These are phyloP conservation scores for Melangyna quadrimaculata DNA, from an alignment of 2,888 invertebrate genomes.

Conservation along the genomic window DNA sequence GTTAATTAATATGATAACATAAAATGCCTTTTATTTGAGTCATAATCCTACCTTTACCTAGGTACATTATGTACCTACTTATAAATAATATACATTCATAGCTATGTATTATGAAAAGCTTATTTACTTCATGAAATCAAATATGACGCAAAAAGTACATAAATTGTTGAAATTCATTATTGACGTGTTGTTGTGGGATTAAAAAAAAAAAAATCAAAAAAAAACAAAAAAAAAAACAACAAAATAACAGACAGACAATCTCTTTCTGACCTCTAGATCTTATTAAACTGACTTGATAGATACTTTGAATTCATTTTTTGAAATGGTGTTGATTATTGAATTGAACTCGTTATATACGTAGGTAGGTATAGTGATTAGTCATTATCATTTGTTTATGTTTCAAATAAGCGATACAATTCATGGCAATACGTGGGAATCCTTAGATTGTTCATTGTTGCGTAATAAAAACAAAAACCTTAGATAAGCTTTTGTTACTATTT, in stretches of 20 bases:
- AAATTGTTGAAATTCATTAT: not conserved
- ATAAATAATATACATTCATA: not conserved
- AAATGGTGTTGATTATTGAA: not conserved
- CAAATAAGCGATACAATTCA: not conserved
- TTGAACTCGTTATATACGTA: not conserved
- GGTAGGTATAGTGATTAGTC: constrained; percentile 5
- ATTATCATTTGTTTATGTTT: not conserved
- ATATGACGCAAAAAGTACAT: not conserved
- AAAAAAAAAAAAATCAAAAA: not conserved
- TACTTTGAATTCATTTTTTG: not conserved
- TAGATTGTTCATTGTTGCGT: not conserved
- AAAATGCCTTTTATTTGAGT: not conserved
- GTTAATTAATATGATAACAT: not conserved
- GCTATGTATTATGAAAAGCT: not conserved
- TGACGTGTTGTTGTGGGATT: not conserved
- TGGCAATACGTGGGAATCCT: not conserved
- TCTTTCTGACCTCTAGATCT: not conserved
- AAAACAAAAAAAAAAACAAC: no score
- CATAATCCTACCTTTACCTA: no score
- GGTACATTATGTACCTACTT: not conserved
- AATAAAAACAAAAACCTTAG: not conserved
- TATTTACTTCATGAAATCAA: not conserved
- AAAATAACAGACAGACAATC: not conserved
- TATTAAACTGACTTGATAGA: not conserved
- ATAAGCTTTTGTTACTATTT: not conserved